Base-by-base conservation (phyloP, 1,140 invertebrate genomes). In the Sinella curviseta region DNA sequence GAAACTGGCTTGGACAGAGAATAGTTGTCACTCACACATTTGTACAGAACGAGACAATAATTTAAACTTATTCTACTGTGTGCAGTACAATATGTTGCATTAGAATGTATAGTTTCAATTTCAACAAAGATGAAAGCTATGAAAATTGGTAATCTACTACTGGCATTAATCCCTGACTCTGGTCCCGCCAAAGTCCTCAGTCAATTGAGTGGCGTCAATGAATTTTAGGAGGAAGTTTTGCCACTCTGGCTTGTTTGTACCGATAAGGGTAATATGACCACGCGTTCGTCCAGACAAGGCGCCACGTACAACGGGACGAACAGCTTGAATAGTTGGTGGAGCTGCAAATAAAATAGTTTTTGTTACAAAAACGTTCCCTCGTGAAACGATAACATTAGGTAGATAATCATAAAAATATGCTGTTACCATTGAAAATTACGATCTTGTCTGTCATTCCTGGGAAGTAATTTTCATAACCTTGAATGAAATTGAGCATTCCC, bases 361-460 rank as follows among this genome's bases (percentile, higher is more conserved):
- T n/a, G n/a, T n/a, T n/a, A n/a, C n/a, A n/a, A n/a, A n/a, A n/a
- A n/a, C n/a, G n/a, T n/a, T n/a, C n/a, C n/a, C n/a, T n/a, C n/a
- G n/a, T n/a, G n/a, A n/a, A n/a, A n/a, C n/a, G n/a, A n/a, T n/a
- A n/a, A n/a, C n/a, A n/a, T 48, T 48, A 48, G 20, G 39, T 8
- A 20, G 20, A 48, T 12, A 20, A 20, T 8, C 39, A 48, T 20
- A 48, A 48, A 12, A 48, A 48, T 48, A 48, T n/a, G n/a, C n/a
- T n/a, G n/a, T 8, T 70, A 70, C 65, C 65, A 33, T 70, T 70
- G 31, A 70, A 70, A 70, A 70, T 70, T n/a, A 70, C 65, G 12
- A 70, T 70, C 8, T 33, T 70, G 31, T 30, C 26, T 14, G 65
- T 70, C 65, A 70, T 30, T 33, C 31, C 65, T 31, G 65, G 65